These are phyloP conservation scores for Peromyscus aztecus DNA, from an alignment of 2,797 vertebrate genomes.

Conservation along the genomic window DNA sequence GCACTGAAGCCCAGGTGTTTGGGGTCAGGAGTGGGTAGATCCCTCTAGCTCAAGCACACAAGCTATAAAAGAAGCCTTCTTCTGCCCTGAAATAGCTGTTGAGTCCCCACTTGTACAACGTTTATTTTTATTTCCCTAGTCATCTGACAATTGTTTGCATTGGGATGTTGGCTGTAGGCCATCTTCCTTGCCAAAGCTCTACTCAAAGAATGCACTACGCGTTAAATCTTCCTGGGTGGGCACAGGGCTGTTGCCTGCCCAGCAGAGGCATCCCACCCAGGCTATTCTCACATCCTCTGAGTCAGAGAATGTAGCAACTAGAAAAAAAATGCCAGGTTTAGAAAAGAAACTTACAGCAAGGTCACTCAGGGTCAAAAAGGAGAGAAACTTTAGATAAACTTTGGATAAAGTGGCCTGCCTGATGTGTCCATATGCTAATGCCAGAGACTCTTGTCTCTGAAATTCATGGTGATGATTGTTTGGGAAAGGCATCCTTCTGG, in stretches of 20 bases:
- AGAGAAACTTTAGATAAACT: constrained; percentile 42
- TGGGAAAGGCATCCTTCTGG: neutral
- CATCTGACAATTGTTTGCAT: constrained; percentile 82
- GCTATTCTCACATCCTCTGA: neutral
- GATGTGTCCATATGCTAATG: neutral
- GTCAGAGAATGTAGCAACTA: constrained; percentile 1
- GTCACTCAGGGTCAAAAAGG: constrained; percentile 2
- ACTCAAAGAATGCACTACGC: constrained; percentile 57
- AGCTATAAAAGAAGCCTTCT: constrained; percentile 73
- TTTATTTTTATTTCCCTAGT: constrained; percentile 81
- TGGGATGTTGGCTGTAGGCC: constrained; percentile 77
- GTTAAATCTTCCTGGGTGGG: constrained; percentile 80
- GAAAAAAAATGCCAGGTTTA: constrained; percentile 30
- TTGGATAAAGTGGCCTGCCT: constrained; percentile 28
- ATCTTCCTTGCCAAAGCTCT: constrained; percentile 77
- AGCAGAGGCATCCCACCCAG: constrained; percentile 54
- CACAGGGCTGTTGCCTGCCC: constrained; percentile 27
- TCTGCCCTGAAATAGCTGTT: constrained; percentile 67
- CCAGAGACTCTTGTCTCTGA: neutral
- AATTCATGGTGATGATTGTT: neutral
- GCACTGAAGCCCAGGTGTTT: neutral
- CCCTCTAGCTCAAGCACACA: neutral
- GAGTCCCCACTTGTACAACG: constrained; percentile 58
- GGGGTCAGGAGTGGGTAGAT: constrained; percentile 37
- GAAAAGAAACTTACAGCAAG: constrained; percentile 33